These are phyloP conservation scores for Lasioglossum morio DNA, from an alignment of 2,888 invertebrate species.

Conservation along the genomic window DNA sequence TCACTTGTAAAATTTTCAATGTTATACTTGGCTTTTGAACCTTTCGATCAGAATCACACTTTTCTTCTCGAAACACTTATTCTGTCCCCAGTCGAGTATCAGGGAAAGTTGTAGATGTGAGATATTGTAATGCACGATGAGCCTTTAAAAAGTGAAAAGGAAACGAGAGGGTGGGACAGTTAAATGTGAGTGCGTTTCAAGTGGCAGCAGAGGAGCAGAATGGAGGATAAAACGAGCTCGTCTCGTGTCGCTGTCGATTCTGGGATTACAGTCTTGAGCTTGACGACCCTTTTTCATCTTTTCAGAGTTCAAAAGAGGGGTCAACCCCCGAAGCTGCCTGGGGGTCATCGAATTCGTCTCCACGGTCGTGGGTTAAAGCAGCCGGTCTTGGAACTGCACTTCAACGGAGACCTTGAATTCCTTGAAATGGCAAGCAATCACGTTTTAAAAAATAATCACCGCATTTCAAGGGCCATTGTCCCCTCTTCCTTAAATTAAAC, in stretches of 20 bases:
- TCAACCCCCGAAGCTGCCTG: slow-evolving; percentile 47
- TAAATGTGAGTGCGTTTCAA: slow-evolving; percentile 58
- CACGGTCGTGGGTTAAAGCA: slow-evolving; percentile 53
- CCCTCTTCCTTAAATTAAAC: neutral
- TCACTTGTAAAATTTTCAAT: too few species aligned
- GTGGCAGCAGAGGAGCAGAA: slow-evolving; percentile 44
- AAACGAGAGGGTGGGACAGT: slow-evolving; percentile 55
- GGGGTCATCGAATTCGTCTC: slow-evolving; percentile 61
- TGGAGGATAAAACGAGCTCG: slow-evolving; percentile 50
- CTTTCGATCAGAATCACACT: too few species aligned
- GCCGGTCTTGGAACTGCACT: slow-evolving; percentile 7
- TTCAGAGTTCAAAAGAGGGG: slow-evolving; percentile 61
- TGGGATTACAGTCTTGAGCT: slow-evolving; percentile 52
- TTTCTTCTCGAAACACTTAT: neutral
- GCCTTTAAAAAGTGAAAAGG: slow-evolving; percentile 49
- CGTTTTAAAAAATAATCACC: neutral
- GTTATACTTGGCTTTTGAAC: too few species aligned
- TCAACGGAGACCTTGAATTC: neutral
- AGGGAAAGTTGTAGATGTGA: slow-evolving; percentile 34
- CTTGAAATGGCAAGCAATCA: neutral
- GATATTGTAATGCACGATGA: slow-evolving; percentile 50
- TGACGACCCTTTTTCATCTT: slow-evolving; percentile 61
- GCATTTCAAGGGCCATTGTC: neutral
- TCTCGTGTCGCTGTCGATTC: slow-evolving; percentile 61
- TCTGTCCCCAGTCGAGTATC: neutral